Conservation (phyloP, 92 coral and sea anemone species). For the Hydrozoanthus gracilis region DNA sequence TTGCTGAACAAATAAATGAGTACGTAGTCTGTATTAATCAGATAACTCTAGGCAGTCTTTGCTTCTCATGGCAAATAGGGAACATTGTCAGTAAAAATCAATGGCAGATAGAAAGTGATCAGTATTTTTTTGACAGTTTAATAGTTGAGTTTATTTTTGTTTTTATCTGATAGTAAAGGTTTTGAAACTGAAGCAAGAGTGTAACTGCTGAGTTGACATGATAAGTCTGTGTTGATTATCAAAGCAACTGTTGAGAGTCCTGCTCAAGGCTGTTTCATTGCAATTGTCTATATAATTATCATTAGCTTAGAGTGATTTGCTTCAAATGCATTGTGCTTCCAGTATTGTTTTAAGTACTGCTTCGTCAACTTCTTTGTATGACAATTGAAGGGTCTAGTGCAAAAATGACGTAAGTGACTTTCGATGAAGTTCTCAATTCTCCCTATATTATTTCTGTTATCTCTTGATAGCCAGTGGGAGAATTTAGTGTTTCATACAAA, state of each 20-base stretch:
- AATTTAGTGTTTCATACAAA: too few relatives aligned
- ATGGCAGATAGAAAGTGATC: neutral
- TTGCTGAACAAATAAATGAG: neutral
- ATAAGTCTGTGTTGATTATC: neutral
- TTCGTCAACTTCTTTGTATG: neutral
- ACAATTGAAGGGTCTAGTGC: too few relatives aligned
- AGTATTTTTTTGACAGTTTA: neutral
- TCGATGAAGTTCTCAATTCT: too few relatives aligned
- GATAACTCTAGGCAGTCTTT: neutral
- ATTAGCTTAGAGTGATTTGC: neutral
- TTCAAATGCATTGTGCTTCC: constrained; percentile 2
- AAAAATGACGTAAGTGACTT: too few relatives aligned
- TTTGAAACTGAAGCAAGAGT: neutral
- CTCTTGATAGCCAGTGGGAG: too few relatives aligned
- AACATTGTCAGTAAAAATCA: neutral
- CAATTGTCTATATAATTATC: neutral
- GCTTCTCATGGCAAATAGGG: constrained; percentile 8
- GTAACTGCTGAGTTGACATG: neutral
- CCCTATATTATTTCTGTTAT: too few relatives aligned
- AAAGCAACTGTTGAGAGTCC: neutral
- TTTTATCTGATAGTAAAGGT: neutral
- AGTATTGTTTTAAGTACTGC: neutral
- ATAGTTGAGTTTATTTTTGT: neutral
- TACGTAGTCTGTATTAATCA: neutral
- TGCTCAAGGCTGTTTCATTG: neutral